Conservation (phyloP, 2,888 invertebrate species). For the Diploptera punctata region DNA sequence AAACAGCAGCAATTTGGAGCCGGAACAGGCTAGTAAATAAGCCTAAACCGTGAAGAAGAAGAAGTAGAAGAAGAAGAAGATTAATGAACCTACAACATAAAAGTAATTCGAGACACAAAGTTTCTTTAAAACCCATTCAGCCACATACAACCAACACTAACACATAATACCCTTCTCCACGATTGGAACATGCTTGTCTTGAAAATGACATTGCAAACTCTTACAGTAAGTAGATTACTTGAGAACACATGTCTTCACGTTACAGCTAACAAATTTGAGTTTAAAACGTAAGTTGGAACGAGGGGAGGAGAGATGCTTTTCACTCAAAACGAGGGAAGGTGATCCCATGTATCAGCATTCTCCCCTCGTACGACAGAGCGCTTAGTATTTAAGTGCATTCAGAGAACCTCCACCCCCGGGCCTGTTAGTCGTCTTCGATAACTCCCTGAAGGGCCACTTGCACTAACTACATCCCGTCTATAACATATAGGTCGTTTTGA, state of each 20-base stretch:
- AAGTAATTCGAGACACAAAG: too few species aligned
- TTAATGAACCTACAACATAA: too few species aligned
- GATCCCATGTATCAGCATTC: conserved; percentile 34
- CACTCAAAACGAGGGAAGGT: conserved; percentile 26
- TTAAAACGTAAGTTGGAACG: background rate
- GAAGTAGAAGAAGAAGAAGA: too few species aligned
- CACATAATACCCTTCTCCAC: too few species aligned
- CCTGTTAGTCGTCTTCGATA: conserved; percentile 25
- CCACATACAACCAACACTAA: too few species aligned
- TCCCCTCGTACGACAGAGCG: conserved; percentile 21
- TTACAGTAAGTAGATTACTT: background rate
- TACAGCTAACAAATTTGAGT: conserved; percentile 1
- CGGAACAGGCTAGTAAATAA: too few species aligned
- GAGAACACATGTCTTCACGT: background rate
- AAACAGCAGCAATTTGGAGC: too few species aligned
- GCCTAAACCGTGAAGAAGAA: too few species aligned
- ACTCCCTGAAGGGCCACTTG: conserved; percentile 34
- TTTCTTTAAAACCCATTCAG: too few species aligned
- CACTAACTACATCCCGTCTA: background rate
- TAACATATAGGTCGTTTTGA: too few species aligned
- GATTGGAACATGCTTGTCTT: too few species aligned
- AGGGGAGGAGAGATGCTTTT: conserved; percentile 6
- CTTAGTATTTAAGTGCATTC: conserved; percentile 26
- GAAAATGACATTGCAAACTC: background rate
- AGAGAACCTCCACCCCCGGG: background rate